A percentile compares a stretch with the other conserved stretches of the same genome.
phyloP scores from a whole-genome alignment of 2,113 vertebrate species.

The Trichomycterus rosablanca region DNA sequence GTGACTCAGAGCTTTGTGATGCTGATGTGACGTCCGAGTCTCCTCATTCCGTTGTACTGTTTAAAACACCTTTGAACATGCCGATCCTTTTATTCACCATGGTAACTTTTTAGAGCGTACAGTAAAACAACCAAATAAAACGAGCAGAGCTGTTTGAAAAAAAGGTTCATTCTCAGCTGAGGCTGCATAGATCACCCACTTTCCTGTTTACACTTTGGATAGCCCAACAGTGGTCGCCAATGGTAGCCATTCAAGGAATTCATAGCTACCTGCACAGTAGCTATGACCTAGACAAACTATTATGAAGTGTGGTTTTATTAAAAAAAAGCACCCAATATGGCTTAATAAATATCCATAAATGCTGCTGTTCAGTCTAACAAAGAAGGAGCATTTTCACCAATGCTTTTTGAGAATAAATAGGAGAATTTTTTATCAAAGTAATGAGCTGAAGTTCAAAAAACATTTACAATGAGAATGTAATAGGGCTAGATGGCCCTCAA shows the following conservation, averaged over 20 bases:
- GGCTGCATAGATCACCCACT: constrained; percentile 37
- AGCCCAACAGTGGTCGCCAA: constrained; percentile 42
- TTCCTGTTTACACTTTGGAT: constrained; percentile 53
- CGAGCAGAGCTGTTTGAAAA: constrained; percentile 5
- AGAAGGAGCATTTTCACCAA: constrained; percentile 7
- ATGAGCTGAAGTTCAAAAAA: too few relatives aligned
- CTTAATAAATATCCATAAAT: constrained; percentile 33
- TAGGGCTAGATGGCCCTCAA: too few relatives aligned
- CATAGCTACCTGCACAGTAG: constrained; percentile 30
- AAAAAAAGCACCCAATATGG: constrained; percentile 28
- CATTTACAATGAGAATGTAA: too few relatives aligned
- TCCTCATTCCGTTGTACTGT: constrained; percentile 30
- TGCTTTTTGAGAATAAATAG: constrained; percentile 36
- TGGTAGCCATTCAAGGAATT: constrained; percentile 46
- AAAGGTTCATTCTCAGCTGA: background rate
- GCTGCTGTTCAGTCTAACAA: constrained; percentile 21
- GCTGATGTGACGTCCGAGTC: background rate
- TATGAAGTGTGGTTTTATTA: constrained; percentile 39
- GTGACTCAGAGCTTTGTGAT: constrained; percentile 18
- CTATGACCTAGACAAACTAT: constrained; percentile 19
- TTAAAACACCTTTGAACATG: constrained; percentile 30
- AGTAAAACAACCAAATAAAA: constrained; percentile 29
- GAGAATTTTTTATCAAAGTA: too few relatives aligned
- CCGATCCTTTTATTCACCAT: constrained; percentile 45
- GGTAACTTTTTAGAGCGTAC: constrained; percentile 10